Base-by-base conservation (phyloP, 2,888 invertebrate species). In the Troides aeacus region DNA sequence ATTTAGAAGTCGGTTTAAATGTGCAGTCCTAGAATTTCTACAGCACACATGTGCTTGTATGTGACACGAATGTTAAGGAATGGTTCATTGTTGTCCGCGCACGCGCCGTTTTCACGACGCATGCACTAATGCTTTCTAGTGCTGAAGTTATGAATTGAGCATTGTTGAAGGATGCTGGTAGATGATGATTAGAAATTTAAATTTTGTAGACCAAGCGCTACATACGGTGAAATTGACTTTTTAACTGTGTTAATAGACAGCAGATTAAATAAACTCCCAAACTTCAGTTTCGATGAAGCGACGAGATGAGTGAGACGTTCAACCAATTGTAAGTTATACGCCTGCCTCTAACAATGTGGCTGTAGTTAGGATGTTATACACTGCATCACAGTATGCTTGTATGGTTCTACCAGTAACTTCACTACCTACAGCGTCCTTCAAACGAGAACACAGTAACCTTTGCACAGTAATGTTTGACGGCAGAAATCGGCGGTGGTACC, bases 51-150 rank as follows among this genome's bases (percentile, higher is more conserved):
- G 36, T 12, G 70, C 78, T 46, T 46, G 76, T 75, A 80, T 78
- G 77, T 79, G 79, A 77, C 80, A 77, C 71, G 79, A 75, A 78
- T 81, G 75, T 75, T 70, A 74, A 78, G 74, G 73, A 72, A 79
- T 77, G 71, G 73, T 64, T 63, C 73, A 81, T 82, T 83, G 81
- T 82, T 75, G 60, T 62, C 65, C 73, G 73, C 76, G 75, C 69
- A 70, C 30, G 68, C 30, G 63, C 23, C 60, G 64, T 68, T 66
- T 73, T 67, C 64, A 66, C 64, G 61, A 62, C 50, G 21, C 64
- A 30, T 15, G 53, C 50, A 61, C 61, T 66, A 66, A 70, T 71
- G 66, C 66, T 68, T 70, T 72, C 76, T 71, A 73, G 71, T 71
- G 68, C 70, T 66, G 63, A 50, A 39, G 61, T 69, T 60, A 64